Conservation (phyloP, 64 coral and sea anemone genomes). For the Cladopsammia gracilis region DNA sequence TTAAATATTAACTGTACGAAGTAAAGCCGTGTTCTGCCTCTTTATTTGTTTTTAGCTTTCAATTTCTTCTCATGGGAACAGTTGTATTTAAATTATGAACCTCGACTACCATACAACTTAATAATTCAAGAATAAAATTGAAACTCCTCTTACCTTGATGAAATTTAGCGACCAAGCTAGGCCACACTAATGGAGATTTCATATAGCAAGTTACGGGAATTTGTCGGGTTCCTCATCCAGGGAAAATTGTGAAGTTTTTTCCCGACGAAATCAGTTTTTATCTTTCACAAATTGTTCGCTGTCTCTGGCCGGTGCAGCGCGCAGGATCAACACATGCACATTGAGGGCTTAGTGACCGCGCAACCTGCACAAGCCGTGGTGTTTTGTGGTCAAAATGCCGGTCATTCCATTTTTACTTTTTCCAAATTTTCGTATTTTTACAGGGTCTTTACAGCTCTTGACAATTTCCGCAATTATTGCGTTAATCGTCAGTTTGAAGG, state of each 20-base stretch:
- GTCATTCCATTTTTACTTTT: too few relatives aligned
- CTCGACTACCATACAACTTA: slow-evolving; percentile 96
- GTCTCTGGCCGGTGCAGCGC: slow-evolving; percentile 68
- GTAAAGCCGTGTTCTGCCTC: background rate
- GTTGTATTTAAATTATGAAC: slow-evolving; percentile 91
- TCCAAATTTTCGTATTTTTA: too few relatives aligned
- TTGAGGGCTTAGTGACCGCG: slow-evolving; percentile 15
- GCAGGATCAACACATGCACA: slow-evolving; percentile 99
- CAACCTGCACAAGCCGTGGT: background rate
- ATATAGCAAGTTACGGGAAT: background rate
- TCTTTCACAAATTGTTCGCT: slow-evolving; percentile 50
- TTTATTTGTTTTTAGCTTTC: slow-evolving; percentile 1
- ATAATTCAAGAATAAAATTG: slow-evolving; percentile 99
- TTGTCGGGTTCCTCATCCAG: slow-evolving; percentile 12
- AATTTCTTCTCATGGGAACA: slow-evolving; percentile 74
- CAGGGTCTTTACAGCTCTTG: too few relatives aligned
- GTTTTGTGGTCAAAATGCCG: background rate
- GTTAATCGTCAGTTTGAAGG: too few relatives aligned
- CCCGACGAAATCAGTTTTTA: slow-evolving; percentile 32
- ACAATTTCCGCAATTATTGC: too few relatives aligned
- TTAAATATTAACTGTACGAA: slow-evolving; percentile 7
- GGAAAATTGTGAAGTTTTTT: slow-evolving; percentile 18
- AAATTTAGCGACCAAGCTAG: slow-evolving; percentile 62
- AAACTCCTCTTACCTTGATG: slow-evolving; percentile 88
- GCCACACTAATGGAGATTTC: background rate